Conservation (phyloP, 1,140 invertebrate species). For the Tetragnatha versicolor region DNA sequence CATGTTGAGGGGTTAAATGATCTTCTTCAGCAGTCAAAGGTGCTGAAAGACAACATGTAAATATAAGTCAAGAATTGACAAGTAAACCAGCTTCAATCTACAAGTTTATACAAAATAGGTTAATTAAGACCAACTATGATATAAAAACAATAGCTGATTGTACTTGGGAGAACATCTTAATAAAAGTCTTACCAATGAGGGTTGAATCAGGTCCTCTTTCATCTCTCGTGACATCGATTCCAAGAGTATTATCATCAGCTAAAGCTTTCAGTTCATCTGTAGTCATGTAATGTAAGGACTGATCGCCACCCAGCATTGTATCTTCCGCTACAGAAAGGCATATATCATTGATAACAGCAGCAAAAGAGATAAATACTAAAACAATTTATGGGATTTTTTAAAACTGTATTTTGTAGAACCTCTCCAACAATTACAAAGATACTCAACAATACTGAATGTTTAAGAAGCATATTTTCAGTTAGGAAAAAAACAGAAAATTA, state of each 20-base stretch:
- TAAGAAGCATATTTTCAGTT: no score
- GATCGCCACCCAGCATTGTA: conserved; percentile 85
- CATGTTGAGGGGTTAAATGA: conserved; percentile 72
- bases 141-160: not conserved
- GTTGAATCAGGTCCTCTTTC: conserved; percentile 51
- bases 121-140: no score
- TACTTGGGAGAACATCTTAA: not conserved
- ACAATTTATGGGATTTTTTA: no score
- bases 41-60: conserved; percentile 60
- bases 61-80: no score
- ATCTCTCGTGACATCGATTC: conserved; percentile 56
- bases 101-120: no score
- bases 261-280: conserved; percentile 91
- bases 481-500: no score
- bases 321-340: conserved; percentile 75
- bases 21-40: conserved; percentile 72
- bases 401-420: no score
- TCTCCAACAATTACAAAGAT: no score
- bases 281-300: conserved; percentile 89
- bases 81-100: no score
- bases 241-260: conserved; percentile 82
- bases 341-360: not conserved
- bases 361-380: no score
- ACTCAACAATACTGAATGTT: no score
- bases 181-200: conserved; percentile 65